A percentile compares a stretch with the other conserved stretches of the same genome.
Evolutionary conservation across 1,140 invertebrate genomes (phyloP).

Genomic region (Homalodisca vitripennis): DNA sequence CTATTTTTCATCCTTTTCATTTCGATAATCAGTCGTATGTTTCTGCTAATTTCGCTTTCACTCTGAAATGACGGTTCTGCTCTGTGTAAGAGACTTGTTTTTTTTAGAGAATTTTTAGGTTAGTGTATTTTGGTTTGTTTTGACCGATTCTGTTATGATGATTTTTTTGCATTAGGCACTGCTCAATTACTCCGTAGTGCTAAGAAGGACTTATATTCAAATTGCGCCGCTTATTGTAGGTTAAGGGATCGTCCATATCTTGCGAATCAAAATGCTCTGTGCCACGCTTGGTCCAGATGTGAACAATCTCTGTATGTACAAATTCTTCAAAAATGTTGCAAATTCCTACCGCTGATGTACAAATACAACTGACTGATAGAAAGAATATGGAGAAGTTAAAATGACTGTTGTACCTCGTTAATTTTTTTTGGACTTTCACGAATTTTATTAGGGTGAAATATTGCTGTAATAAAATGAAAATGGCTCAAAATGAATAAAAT

Average conservation of each 20-base stretch:
- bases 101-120: conserved; percentile 14
- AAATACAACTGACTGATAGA: neutral
- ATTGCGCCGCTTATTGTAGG: conserved; percentile 20
- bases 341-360: conserved; percentile 19
- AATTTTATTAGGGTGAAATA: too few species aligned
- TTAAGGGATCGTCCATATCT: conserved; percentile 26
- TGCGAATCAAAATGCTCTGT: conserved; percentile 17
- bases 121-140: neutral
- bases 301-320: conserved; percentile 18
- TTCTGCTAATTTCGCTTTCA: neutral
- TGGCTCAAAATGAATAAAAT: too few species aligned
- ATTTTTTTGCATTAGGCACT: neutral
- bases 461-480: too few species aligned
- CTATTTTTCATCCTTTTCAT: neutral
- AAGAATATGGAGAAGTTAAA: neutral
- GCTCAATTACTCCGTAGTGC: conserved; percentile 11
- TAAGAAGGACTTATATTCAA: conserved; percentile 22
- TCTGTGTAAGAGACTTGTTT: neutral
- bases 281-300: conserved; percentile 12
- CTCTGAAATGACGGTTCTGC: neutral
- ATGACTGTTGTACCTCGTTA: neutral
- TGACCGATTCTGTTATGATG: neutral
- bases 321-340: neutral
- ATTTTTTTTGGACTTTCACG: conserved; percentile 19
- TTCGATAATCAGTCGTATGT: neutral